Evolutionary conservation across 2,113 vertebrate species (phyloP).

Genomic region (Bettongia penicillata): DNA sequence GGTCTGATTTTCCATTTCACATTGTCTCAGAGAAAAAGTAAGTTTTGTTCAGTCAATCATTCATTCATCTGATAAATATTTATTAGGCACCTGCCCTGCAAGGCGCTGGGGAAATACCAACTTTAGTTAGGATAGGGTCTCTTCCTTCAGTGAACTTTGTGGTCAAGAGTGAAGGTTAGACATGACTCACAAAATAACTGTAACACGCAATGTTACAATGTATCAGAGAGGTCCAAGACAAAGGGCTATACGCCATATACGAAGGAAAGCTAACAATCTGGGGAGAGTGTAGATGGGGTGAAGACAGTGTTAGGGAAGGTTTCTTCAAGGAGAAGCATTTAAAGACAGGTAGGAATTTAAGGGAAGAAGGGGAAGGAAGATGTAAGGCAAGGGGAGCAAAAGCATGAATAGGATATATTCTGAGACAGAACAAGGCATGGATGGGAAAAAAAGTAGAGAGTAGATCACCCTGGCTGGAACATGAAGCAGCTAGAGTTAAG

Average conservation of each 20-base stretch:
- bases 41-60: constrained; percentile 38
- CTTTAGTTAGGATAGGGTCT: no score
- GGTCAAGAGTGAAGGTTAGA: not conserved
- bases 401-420: not conserved
- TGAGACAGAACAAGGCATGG: not conserved
- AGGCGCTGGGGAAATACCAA: not conserved
- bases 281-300: no score
- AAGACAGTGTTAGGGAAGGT: not conserved
- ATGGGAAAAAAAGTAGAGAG: not conserved
- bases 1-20: constrained; percentile 51
- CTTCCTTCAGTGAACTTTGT: not conserved
- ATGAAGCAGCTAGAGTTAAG: not conserved
- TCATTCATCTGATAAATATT: not conserved
- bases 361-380: not conserved
- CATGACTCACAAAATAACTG: not conserved
- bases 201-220: not conserved
- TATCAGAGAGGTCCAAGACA: not conserved
- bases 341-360: not conserved
- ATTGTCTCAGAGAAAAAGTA: constrained; percentile 77
- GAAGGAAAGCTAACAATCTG: not conserved
- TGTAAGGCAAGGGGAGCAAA: not conserved
- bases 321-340: not conserved
- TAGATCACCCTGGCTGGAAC: not conserved
- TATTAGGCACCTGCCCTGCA: not conserved
- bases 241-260: not conserved